phyloP scores from a whole-genome alignment of 2,888 invertebrate species.

The Oxystoma pomonae region DNA sequence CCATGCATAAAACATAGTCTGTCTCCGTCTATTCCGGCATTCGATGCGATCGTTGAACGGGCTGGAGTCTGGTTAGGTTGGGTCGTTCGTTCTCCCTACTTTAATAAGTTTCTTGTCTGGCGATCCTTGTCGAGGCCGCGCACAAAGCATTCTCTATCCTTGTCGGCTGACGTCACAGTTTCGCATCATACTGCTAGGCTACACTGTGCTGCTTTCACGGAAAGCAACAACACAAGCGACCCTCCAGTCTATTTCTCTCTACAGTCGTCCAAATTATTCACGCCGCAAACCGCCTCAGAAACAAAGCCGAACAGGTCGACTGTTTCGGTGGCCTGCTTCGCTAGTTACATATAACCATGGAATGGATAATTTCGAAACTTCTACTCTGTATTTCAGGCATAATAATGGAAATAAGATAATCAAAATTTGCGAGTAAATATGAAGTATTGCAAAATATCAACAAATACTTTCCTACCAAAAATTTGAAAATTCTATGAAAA shows the following conservation, averaged over 20 bases:
- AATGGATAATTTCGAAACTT: constrained; percentile 52
- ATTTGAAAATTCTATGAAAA: not conserved
- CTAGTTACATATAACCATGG: constrained; percentile 52
- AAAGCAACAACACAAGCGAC: constrained; percentile 48
- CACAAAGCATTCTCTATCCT: constrained; percentile 30
- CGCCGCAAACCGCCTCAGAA: constrained; percentile 34
- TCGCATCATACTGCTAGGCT: constrained; percentile 46
- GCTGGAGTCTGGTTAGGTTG: constrained; percentile 48
- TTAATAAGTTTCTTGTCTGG: constrained; percentile 44
- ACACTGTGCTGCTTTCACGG: constrained; percentile 50
- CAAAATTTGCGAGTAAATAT: constrained; percentile 45
- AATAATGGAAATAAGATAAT: constrained; percentile 52
- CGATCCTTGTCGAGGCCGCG: constrained; percentile 32
- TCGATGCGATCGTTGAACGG: constrained; percentile 45
- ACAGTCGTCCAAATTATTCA: constrained; percentile 40
- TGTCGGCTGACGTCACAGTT: constrained; percentile 47
- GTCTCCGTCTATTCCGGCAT: constrained; percentile 50
- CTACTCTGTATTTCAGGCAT: constrained; percentile 51
- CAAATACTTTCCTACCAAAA: not conserved
- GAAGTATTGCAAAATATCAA: constrained; percentile 9
- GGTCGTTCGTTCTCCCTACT: constrained; percentile 46
- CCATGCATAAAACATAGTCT: constrained; percentile 48
- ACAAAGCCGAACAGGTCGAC: constrained; percentile 42
- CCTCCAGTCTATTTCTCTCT: constrained; percentile 50
- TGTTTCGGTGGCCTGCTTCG: constrained; percentile 37